Conservation (phyloP, 2,888 invertebrate genomes). For the Spilarctia lutea region DNA sequence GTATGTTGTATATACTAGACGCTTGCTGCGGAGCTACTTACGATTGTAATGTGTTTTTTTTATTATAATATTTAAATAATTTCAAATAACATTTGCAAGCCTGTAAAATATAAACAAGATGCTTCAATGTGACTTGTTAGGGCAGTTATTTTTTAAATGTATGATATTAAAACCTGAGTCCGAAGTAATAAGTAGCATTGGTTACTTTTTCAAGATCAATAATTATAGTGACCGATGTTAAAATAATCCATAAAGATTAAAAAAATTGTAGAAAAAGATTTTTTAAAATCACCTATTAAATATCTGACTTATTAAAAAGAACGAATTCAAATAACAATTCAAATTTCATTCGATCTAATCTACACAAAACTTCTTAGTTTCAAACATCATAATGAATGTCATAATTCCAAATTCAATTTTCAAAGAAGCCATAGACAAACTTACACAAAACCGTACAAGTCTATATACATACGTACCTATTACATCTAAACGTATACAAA, state of each 20-base stretch:
- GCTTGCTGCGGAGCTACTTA: background rate
- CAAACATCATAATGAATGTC: background rate
- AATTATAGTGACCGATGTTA: too few relatives aligned
- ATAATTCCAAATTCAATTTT: background rate
- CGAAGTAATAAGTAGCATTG: too few relatives aligned
- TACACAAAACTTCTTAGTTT: background rate
- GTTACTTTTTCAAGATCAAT: too few relatives aligned
- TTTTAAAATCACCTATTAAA: background rate
- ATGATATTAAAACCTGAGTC: too few relatives aligned
- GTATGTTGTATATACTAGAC: slow-evolving; percentile 29
- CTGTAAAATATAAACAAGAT: too few relatives aligned
- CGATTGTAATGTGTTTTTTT: background rate
- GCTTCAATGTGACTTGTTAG: too few relatives aligned
- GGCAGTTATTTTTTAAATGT: too few relatives aligned
- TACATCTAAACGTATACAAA: slow-evolving; percentile 22
- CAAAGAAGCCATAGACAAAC: background rate
- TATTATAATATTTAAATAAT: background rate
- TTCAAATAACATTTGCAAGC: too few relatives aligned
- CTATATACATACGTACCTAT: slow-evolving; percentile 10
- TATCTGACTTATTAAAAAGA: background rate
- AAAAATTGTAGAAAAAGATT: background rate
- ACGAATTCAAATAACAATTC: background rate
- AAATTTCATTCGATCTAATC: background rate
- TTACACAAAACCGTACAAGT: slow-evolving; percentile 1
- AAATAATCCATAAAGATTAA: too few relatives aligned